Evolutionary conservation across 2,797 vertebrate genomes (phyloP).

Genomic region (Telmatherina bonti): DNA sequence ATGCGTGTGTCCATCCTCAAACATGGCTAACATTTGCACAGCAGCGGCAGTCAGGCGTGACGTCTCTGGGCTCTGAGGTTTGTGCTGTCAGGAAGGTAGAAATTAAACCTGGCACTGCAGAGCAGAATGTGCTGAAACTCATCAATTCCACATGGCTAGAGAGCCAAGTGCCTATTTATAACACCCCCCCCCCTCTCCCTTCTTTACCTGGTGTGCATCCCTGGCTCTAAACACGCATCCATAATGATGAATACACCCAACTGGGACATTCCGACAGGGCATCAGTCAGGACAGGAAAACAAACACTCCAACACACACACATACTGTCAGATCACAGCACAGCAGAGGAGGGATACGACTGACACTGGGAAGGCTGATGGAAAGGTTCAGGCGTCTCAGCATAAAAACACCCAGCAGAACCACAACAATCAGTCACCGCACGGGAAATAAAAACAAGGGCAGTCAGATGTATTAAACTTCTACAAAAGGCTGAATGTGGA

Average conservation of each 20-base stretch:
- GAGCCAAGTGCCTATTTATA: constrained; percentile 85
- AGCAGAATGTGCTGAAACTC: constrained; percentile 84
- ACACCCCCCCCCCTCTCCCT: constrained; percentile 43
- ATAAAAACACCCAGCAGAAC: constrained; percentile 69
- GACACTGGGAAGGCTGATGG: constrained; percentile 75
- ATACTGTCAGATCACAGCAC: constrained; percentile 63
- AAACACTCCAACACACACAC: constrained; percentile 68
- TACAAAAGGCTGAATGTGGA: constrained; percentile 52
- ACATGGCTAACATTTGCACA: constrained; percentile 86
- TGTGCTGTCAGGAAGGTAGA: constrained; percentile 82
- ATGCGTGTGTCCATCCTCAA: constrained; percentile 76
- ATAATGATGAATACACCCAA: constrained; percentile 80
- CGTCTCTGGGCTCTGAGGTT: constrained; percentile 80
- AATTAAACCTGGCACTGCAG: constrained; percentile 82
- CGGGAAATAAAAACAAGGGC: constrained; percentile 69
- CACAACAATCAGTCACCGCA: constrained; percentile 68
- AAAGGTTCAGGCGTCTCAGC: constrained; percentile 70
- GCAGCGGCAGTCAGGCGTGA: constrained; percentile 78
- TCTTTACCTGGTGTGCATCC: constrained; percentile 80
- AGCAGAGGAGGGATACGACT: constrained; percentile 66
- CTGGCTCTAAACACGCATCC: constrained; percentile 77
- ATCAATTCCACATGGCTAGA: constrained; percentile 86
- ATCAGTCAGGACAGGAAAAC: constrained; percentile 81
- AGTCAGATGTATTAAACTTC: constrained; percentile 68
- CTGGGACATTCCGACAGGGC: constrained; percentile 76